Conservation (phyloP, 2,888 invertebrate species). For the Saturnia japonica region DNA sequence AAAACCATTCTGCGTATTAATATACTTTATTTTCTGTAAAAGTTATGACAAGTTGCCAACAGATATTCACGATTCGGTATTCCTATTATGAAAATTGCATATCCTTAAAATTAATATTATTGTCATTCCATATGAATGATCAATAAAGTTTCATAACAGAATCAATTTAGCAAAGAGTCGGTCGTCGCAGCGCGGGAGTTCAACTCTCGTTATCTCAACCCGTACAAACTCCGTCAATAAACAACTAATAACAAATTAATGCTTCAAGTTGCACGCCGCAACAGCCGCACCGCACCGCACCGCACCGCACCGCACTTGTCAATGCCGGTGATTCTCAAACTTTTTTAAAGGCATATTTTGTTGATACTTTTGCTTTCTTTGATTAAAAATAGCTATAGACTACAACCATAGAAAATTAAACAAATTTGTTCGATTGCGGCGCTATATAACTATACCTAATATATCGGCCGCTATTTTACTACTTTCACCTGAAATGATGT, state of each 20-base stretch:
- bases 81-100: background rate
- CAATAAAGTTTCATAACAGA: background rate
- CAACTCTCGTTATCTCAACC: constrained; percentile 28
- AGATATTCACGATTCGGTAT: background rate
- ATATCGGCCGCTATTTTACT: no score
- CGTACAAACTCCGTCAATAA: constrained; percentile 32
- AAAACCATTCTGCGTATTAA: background rate
- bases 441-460: no score
- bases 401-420: background rate
- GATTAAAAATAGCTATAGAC: background rate
- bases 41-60: background rate
- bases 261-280: constrained; percentile 32
- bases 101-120: background rate
- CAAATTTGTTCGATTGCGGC: no score
- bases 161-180: background rate
- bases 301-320: constrained; percentile 10
- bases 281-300: background rate
- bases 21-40: background rate
- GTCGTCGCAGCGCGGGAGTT: no score
- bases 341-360: background rate
- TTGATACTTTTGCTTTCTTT: background rate
- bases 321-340: constrained; percentile 10
- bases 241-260: constrained; percentile 46
- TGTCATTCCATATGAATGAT: background rate
- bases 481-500: no score